These are phyloP conservation scores for Lamellibrachia luymesi DNA, from an alignment of 1,140 invertebrate genomes.

Conservation along the genomic window DNA sequence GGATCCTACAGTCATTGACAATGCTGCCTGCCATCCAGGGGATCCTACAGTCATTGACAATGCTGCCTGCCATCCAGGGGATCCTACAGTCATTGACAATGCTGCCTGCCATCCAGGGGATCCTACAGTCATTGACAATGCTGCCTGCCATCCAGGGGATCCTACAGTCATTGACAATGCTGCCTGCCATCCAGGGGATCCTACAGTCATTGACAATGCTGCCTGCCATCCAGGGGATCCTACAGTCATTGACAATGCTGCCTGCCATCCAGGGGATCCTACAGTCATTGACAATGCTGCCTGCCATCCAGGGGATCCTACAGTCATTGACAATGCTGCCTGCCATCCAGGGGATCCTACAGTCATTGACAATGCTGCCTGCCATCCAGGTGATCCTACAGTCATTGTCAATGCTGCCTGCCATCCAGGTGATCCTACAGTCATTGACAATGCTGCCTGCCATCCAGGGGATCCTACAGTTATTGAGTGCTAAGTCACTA, in stretches of 20 bases:
- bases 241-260: background rate
- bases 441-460: no score
- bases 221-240: no score
- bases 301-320: background rate
- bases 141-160: no score
- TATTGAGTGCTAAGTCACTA: background rate
- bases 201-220: background rate
- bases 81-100: background rate
- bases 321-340: background rate
- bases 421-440: background rate
- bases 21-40: no score
- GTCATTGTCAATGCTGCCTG: background rate
- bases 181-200: background rate
- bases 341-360: background rate
- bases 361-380: no score
- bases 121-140: background rate
- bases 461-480: background rate
- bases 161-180: background rate
- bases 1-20: background rate
- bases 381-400: background rate
- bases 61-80: background rate
- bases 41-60: background rate
- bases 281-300: no score
- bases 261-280: background rate
- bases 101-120: no score